Evolutionary conservation across 2,797 vertebrate genomes (phyloP), one percentile per base, ranked within the genome.

Genomic region (Lacerta bilineata): DNA sequence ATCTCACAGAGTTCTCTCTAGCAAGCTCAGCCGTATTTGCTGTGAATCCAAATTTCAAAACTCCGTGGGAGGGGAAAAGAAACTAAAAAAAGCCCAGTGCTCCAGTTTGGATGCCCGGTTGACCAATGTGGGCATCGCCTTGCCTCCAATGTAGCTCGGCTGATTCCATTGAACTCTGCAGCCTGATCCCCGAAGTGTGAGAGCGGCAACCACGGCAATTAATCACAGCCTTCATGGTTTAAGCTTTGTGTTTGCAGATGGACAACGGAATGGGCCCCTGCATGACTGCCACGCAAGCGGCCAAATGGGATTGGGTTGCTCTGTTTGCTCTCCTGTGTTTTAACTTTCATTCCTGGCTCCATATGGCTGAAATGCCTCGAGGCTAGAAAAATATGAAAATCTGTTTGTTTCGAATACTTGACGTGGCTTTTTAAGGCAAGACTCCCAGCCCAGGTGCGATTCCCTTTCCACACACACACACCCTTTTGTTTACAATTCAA

Each of bases 371-470:
- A 93, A 94, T 87, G 94, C 94, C 95, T 94, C 4, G 43, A 91
- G 97, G 95, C 94, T 95, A 96, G 95, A 95, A 95, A 95, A 96
- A 95, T 91, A 95, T 96, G 94, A 96, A 96, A 95, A 95, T 93
- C 79, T 95, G 94, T 95, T 96, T 96, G 95, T 95, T 96, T 96
- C 95, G 93, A 95, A 93, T 91, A 96, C 87, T 95, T 97, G 97
- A 95, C 95, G 9, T 41, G n/a, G 74, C 27, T 93, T 93, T 96
- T 88, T 91, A 87, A 94, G 94, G 95, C 94, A 89, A 33, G 87
- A 92, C 93, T 96, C 95, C 94, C 94, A 92, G 92, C 94, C 93
- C 97, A 97, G 97, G 97, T 97, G 97, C 96, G 96, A 97, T 25
- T 72, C 29, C 68, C 11, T 39, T 25, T 5, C 2, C 36, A 80